Percentiles rank a stretch among this genome's conserved stretches.
Conservation (phyloP, 2,797 vertebrate species). For the Acanthurus lineatus region DNA sequence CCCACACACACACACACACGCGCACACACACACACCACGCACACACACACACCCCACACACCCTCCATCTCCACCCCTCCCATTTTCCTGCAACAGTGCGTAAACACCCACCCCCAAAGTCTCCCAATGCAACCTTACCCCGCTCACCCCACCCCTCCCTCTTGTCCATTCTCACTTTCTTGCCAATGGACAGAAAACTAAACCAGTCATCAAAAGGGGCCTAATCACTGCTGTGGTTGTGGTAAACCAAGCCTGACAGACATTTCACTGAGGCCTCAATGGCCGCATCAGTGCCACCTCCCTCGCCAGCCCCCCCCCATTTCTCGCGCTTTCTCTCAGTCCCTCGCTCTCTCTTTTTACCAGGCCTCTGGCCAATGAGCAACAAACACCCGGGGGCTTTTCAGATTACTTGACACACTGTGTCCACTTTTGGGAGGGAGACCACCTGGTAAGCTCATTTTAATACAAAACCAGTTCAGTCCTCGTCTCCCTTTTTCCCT, state of each 20-base stretch:
- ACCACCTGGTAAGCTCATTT: conserved; percentile 92
- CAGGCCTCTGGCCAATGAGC: conserved; percentile 86
- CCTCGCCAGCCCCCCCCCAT: conserved; percentile 73
- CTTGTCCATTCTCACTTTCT: conserved; percentile 86
- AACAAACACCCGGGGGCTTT: conserved; percentile 88
- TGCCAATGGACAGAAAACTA: conserved; percentile 90
- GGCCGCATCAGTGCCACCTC: conserved; percentile 86
- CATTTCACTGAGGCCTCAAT: conserved; percentile 90
- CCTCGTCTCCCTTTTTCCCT: conserved; percentile 78
- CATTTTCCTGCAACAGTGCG: conserved; percentile 82
- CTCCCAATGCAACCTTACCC: conserved; percentile 75
- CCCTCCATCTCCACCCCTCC: conserved; percentile 57
- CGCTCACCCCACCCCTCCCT: conserved; percentile 58
- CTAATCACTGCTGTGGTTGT: conserved; percentile 92
- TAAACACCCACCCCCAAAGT: conserved; percentile 82
- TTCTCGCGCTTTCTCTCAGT: conserved; percentile 79
- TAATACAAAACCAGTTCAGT: conserved; percentile 85
- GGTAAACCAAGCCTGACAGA: conserved; percentile 91
- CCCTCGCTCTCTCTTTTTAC: conserved; percentile 81
- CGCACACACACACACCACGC: too few species aligned
- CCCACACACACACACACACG: too few species aligned
- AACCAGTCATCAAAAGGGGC: conserved; percentile 91
- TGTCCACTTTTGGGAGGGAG: conserved; percentile 90
- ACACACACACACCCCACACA: too few species aligned
- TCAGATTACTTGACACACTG: conserved; percentile 92